These are phyloP conservation scores for Fragum fragum DNA, from an alignment of 2,888 invertebrate species.

Conservation along the genomic window DNA sequence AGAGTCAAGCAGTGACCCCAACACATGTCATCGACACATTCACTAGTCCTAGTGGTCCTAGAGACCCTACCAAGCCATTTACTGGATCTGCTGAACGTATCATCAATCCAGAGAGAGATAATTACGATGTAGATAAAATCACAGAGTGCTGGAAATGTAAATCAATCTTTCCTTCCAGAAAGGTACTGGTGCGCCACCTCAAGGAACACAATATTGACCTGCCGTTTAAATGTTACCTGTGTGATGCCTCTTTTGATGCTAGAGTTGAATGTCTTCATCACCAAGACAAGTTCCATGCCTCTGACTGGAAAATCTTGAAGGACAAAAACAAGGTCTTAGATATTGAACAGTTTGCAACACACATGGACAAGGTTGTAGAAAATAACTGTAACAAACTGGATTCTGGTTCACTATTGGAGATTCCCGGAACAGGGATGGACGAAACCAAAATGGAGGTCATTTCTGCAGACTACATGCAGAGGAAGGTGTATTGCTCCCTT, in stretches of 20 bases:
- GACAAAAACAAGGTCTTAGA: conserved; percentile 84
- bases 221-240: conserved; percentile 96
- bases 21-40: conserved; percentile 41
- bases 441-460: conserved; percentile 74
- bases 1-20: conserved; percentile 22
- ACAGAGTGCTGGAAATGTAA: conserved; percentile 84
- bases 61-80: conserved; percentile 61
- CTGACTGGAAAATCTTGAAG: conserved; percentile 94
- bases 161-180: conserved; percentile 79
- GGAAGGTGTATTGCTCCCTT: conserved; percentile 90
- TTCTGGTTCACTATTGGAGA: conserved; percentile 71
- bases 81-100: conserved; percentile 73
- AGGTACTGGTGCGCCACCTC: conserved; percentile 82
- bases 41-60: conserved; percentile 33
- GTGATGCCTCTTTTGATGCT: conserved; percentile 94
- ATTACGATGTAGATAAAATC: conserved; percentile 85
- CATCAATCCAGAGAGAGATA: conserved; percentile 84
- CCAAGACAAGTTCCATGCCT: conserved; percentile 91
- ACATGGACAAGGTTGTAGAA: conserved; percentile 82
- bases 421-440: conserved; percentile 72
- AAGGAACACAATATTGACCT: conserved; percentile 87
- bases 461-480: conserved; percentile 80
- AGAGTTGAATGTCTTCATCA: conserved; percentile 94
- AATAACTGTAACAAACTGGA: conserved; percentile 75
- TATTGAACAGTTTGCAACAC: conserved; percentile 78